Percentiles rank a stretch among this genome's conserved stretches.
These are phyloP conservation scores for Tapirus indicus DNA, from an alignment of 2,797 vertebrate species.

Conservation along the genomic window DNA sequence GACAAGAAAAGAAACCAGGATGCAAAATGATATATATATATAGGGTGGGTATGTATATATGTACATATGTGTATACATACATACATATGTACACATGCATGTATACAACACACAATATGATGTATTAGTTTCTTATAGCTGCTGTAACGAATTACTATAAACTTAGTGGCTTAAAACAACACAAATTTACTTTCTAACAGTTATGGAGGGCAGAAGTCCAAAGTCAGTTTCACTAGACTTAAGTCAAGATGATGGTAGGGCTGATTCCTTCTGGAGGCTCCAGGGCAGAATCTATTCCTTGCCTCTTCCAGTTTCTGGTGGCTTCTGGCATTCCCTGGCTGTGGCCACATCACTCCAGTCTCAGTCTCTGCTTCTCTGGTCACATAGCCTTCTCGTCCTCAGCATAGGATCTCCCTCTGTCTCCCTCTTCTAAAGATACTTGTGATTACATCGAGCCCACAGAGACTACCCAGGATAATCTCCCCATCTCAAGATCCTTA, in stretches of 20 bases:
- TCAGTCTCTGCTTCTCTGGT: neutral
- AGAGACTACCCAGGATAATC: neutral
- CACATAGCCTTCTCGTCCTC: neutral
- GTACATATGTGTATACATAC: too few species aligned
- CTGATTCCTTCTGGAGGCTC: neutral
- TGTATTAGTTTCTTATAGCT: neutral
- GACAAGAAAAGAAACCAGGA: neutral
- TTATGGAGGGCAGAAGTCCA: neutral
- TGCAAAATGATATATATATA: neutral
- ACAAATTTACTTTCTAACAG: neutral
- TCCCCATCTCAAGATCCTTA: neutral
- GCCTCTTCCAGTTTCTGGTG: neutral
- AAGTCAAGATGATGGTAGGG: neutral
- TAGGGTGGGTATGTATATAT: too few species aligned
- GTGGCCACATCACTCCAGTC: neutral
- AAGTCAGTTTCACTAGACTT: neutral
- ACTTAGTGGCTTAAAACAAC: neutral
- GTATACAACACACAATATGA: neutral
- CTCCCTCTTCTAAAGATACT: neutral
- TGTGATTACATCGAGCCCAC: neutral
- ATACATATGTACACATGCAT: too few species aligned
- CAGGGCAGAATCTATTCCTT: neutral
- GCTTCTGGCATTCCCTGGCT: neutral
- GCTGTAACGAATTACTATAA: neutral
- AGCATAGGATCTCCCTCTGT: neutral